phyloP scores from a whole-genome alignment of 2,113 vertebrate species.

The Nothoprocta pentlandii region DNA sequence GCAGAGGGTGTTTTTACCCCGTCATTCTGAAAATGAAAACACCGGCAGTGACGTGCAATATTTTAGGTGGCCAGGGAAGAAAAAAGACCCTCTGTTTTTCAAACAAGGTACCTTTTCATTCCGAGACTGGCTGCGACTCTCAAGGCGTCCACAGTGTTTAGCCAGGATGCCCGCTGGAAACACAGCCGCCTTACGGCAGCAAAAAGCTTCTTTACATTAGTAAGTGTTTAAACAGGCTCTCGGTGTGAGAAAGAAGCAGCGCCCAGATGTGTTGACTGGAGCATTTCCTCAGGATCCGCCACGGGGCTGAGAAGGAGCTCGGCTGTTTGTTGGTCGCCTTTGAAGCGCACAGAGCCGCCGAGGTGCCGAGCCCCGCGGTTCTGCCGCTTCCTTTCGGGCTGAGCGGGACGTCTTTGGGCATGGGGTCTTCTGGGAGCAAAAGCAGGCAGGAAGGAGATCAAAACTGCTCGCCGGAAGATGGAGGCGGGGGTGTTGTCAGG shows the following conservation, averaged over 20 bases:
- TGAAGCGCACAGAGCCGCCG: slow-evolving; percentile 29
- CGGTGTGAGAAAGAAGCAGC: not conserved
- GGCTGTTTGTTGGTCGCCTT: not conserved
- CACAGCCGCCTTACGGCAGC: not conserved
- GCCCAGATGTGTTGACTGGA: not conserved
- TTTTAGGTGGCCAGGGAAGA: slow-evolving; percentile 37
- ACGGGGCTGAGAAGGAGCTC: not conserved
- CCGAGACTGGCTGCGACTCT: not conserved
- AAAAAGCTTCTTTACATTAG: not conserved
- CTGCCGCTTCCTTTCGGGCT: not conserved
- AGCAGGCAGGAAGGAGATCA: slow-evolving; percentile 25
- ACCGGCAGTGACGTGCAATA: not conserved
- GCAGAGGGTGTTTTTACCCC: not conserved
- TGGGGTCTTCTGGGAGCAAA: slow-evolving; percentile 22
- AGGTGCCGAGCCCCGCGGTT: not conserved
- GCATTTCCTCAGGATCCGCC: slow-evolving; percentile 45
- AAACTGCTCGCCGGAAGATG: not conserved
- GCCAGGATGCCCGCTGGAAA: not conserved
- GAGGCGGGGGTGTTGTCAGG: not conserved
- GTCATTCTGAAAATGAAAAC: not conserved
- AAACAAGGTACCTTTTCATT: slow-evolving; percentile 63
- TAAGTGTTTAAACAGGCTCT: not conserved
- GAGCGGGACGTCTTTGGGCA: fast-evolving
- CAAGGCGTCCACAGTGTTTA: not conserved
- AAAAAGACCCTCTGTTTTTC: slow-evolving; percentile 41